Base-by-base conservation (phyloP, 2,797 vertebrate species). In the Esox lucius region DNA sequence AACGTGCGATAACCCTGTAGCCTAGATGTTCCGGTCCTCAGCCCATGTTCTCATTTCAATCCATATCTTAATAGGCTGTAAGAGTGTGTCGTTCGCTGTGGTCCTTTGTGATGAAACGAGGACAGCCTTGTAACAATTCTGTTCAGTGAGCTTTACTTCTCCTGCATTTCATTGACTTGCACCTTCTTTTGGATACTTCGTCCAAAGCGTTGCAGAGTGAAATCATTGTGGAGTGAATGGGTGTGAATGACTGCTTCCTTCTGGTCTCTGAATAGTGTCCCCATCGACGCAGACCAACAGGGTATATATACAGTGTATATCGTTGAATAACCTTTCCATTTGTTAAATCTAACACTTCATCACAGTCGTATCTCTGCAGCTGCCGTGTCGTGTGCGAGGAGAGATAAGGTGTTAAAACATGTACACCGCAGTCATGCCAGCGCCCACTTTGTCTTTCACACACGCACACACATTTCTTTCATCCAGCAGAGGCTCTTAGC, bases 1-100 rank as follows among this genome's bases (percentile, higher is more conserved):
- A 8, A 76, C 28, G 39, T 67, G 8, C 69, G 80, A 88, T 84
- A 84, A 86, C 75, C 76, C 31, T 13, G 62, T 74, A 78, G 83
- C 76, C 76, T 64, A 67, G 13, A 35, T 26, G 71, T 72, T 35
- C 53, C 64, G 8, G 70, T 62, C 71, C 1, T 3, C 75, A 76
- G 83, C 70, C 39, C 71, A 12, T 66, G 73, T 46, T 49, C 64
- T 33, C 35, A 56, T 64, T 71, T 79, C 68, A 39, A 69, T 13
- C 75, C 31, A 69, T 19, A 76, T 83, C 78, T 80, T 71, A 85
- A 71, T 35, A 24, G 16, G 68, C 73, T 56, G 31, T 56, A 26
- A 68, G 49, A 8, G 61, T 26, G 51, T 70, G 46, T 48, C n/a
- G 28, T 48, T 33, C 26, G 13, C 5, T 19, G 49, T 53, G n/a